Base-by-base conservation (phyloP, 1,140 invertebrate species). In the Oscheius sp. region DNA sequence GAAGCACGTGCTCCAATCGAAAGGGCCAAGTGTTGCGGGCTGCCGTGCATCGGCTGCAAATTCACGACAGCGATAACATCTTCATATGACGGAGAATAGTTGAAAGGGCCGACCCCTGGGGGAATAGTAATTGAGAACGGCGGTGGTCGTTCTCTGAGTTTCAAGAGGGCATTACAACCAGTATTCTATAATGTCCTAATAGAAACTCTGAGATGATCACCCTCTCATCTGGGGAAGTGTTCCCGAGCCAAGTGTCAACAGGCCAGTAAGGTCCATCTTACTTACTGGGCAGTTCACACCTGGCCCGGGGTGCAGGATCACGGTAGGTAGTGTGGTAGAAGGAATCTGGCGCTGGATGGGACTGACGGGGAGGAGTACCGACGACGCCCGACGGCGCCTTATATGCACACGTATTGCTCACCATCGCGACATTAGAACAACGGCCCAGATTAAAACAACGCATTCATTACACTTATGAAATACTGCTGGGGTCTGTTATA, bases 141-240 rank as follows among this genome's bases (percentile, higher is more conserved):
- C 23, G 49, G 49, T 7, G n/a, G n/a, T n/a, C n/a, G n/a, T n/a
- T n/a, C n/a, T 55, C 49, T 55, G 49, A 55, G 49, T 23, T 13
- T 55, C 49, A 55, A 20, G 28, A 55, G 49, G 49, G 49, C 49
- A 55, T 55, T 55, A 55, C 49, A 55, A 26, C 23, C 7, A 15
- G 38, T n/a, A 10, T 42, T 7, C 7, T 55, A 26, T 55, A 55
- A 55, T 55, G 49, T 55, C 49, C 49, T 23, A 4, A 7, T 55
- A 55, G 49, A 55, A 55, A 55, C 49, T 55, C 49, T 55, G 7
- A n/a, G n/a, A n/a, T n/a, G n/a, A n/a, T n/a, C n/a, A 55, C 28
- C 49, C 49, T 55, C 10, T 10, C n/a, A 42, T 42, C 38, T 7
- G 49, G 23, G 49, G 15, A 55, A 55, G 7, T 55, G 4, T 55